These are phyloP conservation scores for Panthera leo DNA, from an alignment of 2,113 vertebrate genomes.

Conservation along the genomic window DNA sequence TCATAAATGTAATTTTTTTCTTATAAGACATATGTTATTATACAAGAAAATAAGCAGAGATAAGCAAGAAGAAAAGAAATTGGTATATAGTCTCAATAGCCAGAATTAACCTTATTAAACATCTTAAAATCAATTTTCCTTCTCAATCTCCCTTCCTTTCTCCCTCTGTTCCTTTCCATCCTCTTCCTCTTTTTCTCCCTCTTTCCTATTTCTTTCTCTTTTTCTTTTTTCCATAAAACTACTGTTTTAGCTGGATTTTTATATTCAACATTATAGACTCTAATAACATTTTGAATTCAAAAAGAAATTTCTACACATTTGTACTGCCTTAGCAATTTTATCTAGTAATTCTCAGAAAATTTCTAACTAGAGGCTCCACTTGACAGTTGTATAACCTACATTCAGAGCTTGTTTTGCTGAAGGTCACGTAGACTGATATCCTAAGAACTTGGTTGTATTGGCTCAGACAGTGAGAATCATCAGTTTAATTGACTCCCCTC, in stretches of 20 bases:
- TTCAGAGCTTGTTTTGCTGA: not conserved
- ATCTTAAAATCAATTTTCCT: not conserved
- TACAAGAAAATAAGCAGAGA: not conserved
- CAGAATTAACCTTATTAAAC: not conserved
- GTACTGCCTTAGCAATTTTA: not conserved
- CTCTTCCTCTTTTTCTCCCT: not conserved
- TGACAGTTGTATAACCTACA: not conserved
- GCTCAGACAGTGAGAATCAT: not conserved
- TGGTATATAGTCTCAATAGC: not conserved
- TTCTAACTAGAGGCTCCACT: not conserved
- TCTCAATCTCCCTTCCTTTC: not conserved
- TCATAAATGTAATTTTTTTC: slow-evolving; percentile 14
- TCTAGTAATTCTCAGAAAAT: not conserved
- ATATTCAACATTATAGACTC: not conserved
- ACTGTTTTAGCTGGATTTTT: not conserved
- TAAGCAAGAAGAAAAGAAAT: not conserved
- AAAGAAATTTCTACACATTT: not conserved
- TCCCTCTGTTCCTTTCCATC: not conserved
- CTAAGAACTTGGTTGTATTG: not conserved
- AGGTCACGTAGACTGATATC: not conserved
- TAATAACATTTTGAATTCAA: not conserved
- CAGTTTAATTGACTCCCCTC: not conserved
- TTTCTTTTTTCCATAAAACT: not conserved
- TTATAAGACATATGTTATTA: not conserved
- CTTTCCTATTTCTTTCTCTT: not conserved